These are phyloP conservation scores for Hyposmocoma kahamanoa DNA, from an alignment of 1,140 invertebrate species.

Conservation along the genomic window DNA sequence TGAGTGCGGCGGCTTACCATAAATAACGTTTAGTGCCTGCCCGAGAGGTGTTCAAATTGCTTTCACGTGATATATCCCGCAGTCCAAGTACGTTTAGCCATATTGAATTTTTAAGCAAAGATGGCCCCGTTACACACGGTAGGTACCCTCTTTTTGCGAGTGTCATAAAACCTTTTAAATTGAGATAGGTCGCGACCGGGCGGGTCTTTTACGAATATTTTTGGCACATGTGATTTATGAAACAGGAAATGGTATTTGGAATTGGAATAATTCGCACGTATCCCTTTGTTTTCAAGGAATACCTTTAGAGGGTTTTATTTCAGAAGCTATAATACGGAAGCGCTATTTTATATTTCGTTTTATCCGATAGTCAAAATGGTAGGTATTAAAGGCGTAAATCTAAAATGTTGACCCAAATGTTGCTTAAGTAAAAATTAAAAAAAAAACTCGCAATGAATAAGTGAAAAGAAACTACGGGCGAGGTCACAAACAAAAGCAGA, in stretches of 20 bases:
- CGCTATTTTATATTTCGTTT: too few relatives aligned
- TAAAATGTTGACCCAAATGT: constrained; percentile 7
- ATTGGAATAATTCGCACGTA: too few relatives aligned
- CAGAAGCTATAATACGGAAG: too few relatives aligned
- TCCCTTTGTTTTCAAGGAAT: too few relatives aligned
- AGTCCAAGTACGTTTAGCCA: constrained; percentile 46
- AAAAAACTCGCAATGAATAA: constrained; percentile 38
- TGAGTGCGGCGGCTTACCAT: constrained; percentile 58
- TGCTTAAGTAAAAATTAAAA: neutral
- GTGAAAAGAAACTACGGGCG: constrained; percentile 31
- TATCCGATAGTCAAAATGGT: too few relatives aligned
- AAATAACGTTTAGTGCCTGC: constrained; percentile 64
- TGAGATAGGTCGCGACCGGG: constrained; percentile 34
- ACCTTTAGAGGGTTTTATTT: too few relatives aligned
- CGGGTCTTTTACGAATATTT: too few relatives aligned
- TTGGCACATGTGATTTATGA: too few relatives aligned
- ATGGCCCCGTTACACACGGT: constrained; percentile 20
- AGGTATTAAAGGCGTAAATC: too few relatives aligned
- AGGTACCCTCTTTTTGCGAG: constrained; percentile 19
- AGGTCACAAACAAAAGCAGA: constrained; percentile 28
- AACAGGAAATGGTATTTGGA: too few relatives aligned
- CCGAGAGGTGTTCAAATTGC: constrained; percentile 63
- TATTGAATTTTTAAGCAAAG: constrained; percentile 60
- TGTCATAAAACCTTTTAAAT: constrained; percentile 31
- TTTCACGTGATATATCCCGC: constrained; percentile 58